Evolutionary conservation across 1,140 invertebrate genomes (phyloP).

Genomic region (Hylyphantes graminicola): DNA sequence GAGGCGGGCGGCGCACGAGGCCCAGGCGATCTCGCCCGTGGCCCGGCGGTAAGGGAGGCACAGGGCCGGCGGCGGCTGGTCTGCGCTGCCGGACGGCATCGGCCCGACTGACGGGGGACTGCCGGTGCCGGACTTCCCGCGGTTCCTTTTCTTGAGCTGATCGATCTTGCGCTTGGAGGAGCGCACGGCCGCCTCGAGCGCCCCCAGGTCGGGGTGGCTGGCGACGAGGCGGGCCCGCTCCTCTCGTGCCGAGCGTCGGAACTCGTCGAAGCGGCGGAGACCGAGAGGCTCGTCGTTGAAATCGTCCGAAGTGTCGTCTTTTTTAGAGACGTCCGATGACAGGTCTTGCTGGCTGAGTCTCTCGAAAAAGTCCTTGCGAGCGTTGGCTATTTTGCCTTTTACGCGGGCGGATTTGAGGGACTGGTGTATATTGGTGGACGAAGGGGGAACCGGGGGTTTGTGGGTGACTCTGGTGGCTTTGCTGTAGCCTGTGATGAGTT

Average conservation of each 20-base stretch:
- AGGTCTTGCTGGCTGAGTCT: slow-evolving; percentile 15
- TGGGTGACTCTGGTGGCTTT: slow-evolving; percentile 38
- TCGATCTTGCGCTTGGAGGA: slow-evolving; percentile 51
- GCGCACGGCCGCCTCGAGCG: slow-evolving; percentile 55
- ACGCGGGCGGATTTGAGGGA: slow-evolving; percentile 10
- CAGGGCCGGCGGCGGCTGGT: not conserved
- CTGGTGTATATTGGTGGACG: not conserved
- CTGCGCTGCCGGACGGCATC: slow-evolving; percentile 13
- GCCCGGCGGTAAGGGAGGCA: slow-evolving; percentile 49
- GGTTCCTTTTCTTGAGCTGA: slow-evolving; percentile 39
- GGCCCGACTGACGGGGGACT: not conserved
- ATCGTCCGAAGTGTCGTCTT: not conserved
- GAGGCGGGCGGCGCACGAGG: slow-evolving; percentile 44
- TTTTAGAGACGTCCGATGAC: not conserved
- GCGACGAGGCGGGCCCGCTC: slow-evolving; percentile 51
- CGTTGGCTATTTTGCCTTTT: slow-evolving; percentile 38
- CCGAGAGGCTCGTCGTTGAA: not conserved
- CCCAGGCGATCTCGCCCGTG: slow-evolving; percentile 59
- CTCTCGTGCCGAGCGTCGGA: slow-evolving; percentile 36
- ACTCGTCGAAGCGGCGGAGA: slow-evolving; percentile 40
- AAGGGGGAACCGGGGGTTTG: slow-evolving; percentile 43
- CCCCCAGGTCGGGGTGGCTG: slow-evolving; percentile 58
- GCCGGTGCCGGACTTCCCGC: slow-evolving; percentile 3
- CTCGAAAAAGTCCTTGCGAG: slow-evolving; percentile 56
- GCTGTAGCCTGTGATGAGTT: slow-evolving; percentile 40